phyloP scores from a whole-genome alignment of 2,888 invertebrate genomes.

The Spisula subtruncata region DNA sequence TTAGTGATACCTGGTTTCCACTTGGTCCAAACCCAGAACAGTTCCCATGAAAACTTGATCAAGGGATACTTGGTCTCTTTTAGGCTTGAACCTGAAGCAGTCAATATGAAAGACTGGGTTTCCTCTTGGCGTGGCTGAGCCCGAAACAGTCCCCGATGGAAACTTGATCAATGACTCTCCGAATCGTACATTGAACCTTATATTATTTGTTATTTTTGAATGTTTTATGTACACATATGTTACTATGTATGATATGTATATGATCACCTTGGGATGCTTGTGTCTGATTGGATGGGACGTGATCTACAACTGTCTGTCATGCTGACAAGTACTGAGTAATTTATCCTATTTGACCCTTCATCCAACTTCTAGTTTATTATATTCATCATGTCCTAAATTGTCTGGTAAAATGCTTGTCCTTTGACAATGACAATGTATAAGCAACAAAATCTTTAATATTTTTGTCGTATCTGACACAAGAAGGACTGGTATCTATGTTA shows the following conservation, averaged over 20 bases:
- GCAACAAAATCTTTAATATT: too few species aligned
- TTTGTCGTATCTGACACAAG: too few species aligned
- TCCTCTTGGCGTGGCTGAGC: not conserved
- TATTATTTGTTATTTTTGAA: not conserved
- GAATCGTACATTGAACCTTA: not conserved
- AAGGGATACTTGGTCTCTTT: too few species aligned
- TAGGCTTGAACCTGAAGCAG: too few species aligned
- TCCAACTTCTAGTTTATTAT: not conserved
- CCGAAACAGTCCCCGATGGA: not conserved
- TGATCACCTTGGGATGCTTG: not conserved
- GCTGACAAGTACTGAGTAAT: not conserved
- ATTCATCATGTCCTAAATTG: not conserved
- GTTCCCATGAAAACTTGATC: too few species aligned
- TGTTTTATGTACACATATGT: conserved; percentile 2
- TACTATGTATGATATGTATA: conserved; percentile 16
- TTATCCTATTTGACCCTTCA: not conserved
- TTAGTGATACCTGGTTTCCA: not conserved
- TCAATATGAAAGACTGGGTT: too few species aligned
- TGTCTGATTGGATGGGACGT: not conserved
- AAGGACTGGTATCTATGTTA: too few species aligned
- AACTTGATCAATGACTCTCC: not conserved
- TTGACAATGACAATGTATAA: not conserved
- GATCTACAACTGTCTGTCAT: not conserved
- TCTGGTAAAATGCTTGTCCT: not conserved
- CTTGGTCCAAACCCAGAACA: too few species aligned